Evolutionary conservation across 2,113 vertebrate genomes (phyloP), one percentile per base, ranked within the genome.

Genomic region (Percopsis transmontana): DNA sequence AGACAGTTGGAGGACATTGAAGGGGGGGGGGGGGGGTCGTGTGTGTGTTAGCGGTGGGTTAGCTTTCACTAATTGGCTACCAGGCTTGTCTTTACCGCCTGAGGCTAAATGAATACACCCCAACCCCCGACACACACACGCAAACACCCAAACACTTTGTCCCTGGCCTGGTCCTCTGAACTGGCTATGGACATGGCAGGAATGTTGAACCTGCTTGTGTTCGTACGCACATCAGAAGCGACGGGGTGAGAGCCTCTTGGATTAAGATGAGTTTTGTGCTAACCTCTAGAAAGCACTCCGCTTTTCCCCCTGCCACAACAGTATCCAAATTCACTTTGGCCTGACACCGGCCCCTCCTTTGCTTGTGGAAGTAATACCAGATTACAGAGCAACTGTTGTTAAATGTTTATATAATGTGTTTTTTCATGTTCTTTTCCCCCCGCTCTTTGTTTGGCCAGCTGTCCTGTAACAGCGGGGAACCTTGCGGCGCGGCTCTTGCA

Each of bases 311-410:
- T 82, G 79, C 77, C 83, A 79, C 77, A 85, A 83, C 83, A 80
- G 89, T 88, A 88, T 88, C 86, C 71, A 74, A 87, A 83, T 89
- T 85, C 86, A 84, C 66, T 78, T 83, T 82, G 82, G 88, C 79
- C 84, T 68, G 66, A 83, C 84, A 82, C 80, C 38, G 82, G 85
- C 81, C 82, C 76, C 88, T 88, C 76, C 80, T 88, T 82, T 83
- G 83, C 88, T 91, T 90, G 80, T 88, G 89, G 90, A 92, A 90
- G 91, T 90, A 91, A 90, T 89, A 90, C 90, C 87, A 90, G 88
- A 92, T 92, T 92, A 93, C 91, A 92, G 89, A 91, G 89, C 86
- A 83, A 91, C 90, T 91, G 91, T 90, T 91, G 89, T 92, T 89
- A 91, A 92, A 91, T 86, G 86, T 90, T 92, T 90, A 91, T 88